Evolutionary conservation across 2,797 vertebrate species (phyloP).

Genomic region (Chaenodraco wilsoni): DNA sequence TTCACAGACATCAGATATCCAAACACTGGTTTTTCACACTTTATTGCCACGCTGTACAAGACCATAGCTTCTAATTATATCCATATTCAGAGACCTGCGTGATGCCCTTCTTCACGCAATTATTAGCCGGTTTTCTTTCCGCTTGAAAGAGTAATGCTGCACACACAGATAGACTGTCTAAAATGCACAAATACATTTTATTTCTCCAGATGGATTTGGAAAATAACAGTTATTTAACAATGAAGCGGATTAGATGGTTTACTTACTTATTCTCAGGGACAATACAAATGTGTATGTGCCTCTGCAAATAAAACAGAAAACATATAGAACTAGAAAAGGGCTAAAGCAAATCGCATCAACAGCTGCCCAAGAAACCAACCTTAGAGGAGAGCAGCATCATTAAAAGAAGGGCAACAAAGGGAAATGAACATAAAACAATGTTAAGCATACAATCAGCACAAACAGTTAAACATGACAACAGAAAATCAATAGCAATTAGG

Average conservation of each 20-base stretch:
- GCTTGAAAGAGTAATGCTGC: neutral
- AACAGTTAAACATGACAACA: too few species aligned
- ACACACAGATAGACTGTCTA: slow-evolving; percentile 1
- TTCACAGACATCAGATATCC: slow-evolving; percentile 1
- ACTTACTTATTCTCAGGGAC: too few species aligned
- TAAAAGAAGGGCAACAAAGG: too few species aligned
- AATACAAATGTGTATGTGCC: too few species aligned
- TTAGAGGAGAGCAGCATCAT: too few species aligned
- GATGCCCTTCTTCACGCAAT: slow-evolving; percentile 12
- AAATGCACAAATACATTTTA: neutral
- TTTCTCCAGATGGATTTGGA: neutral
- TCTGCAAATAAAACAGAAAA: too few species aligned
- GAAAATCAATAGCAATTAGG: neutral
- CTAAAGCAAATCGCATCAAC: too few species aligned
- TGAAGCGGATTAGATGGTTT: neutral
- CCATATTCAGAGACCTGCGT: slow-evolving; percentile 9
- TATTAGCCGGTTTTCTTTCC: neutral
- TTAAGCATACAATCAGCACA: too few species aligned
- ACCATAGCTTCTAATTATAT: slow-evolving; percentile 8
- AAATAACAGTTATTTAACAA: slow-evolving; percentile 3
- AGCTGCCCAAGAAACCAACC: too few species aligned
- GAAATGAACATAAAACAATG: too few species aligned
- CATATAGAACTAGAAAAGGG: too few species aligned
- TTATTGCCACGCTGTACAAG: neutral
- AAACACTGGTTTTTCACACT: neutral